A percentile compares a stretch with the other conserved stretches of the same genome.
Conservation (phyloP, 2,888 invertebrate genomes). For the Drosophila vallismaia region DNA sequence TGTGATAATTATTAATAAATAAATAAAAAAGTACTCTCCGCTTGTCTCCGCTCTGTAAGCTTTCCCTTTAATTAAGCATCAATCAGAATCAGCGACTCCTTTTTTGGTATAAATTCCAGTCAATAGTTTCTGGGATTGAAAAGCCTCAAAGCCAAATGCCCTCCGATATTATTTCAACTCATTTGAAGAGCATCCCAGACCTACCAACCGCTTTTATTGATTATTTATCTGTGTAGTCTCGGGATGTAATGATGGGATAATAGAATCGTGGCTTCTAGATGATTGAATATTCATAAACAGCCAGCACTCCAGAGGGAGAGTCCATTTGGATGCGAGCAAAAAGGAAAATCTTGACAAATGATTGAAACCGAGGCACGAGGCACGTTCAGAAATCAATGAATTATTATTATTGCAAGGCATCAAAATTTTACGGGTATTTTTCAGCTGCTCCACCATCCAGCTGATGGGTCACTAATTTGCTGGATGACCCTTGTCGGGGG, state of each 20-base stretch:
- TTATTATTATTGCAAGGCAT: conserved; percentile 27
- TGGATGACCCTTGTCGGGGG: neutral
- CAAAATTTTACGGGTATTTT: neutral
- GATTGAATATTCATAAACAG: conserved; percentile 28
- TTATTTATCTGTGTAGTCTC: neutral
- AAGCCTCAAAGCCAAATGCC: too few species aligned
- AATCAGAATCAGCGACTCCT: too few species aligned
- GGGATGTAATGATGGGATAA: conserved; percentile 14
- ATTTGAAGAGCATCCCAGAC: neutral
- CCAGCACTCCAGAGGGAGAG: neutral
- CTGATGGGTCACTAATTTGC: conserved; percentile 1
- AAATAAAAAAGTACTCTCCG: too few species aligned
- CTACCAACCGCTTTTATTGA: neutral
- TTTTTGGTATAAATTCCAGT: too few species aligned
- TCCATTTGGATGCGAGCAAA: neutral
- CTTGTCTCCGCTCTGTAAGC: too few species aligned
- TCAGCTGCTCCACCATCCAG: too few species aligned
- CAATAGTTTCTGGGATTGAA: too few species aligned
- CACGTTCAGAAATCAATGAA: conserved; percentile 46
- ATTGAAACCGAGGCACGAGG: neutral
- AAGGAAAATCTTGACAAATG: conserved; percentile 11
- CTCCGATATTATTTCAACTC: too few species aligned
- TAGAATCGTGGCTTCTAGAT: conserved; percentile 13
- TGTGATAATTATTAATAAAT: too few species aligned
- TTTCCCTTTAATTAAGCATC: too few species aligned